Base-by-base conservation (phyloP, 1,140 invertebrate genomes). In the Polyergus mexicanus region DNA sequence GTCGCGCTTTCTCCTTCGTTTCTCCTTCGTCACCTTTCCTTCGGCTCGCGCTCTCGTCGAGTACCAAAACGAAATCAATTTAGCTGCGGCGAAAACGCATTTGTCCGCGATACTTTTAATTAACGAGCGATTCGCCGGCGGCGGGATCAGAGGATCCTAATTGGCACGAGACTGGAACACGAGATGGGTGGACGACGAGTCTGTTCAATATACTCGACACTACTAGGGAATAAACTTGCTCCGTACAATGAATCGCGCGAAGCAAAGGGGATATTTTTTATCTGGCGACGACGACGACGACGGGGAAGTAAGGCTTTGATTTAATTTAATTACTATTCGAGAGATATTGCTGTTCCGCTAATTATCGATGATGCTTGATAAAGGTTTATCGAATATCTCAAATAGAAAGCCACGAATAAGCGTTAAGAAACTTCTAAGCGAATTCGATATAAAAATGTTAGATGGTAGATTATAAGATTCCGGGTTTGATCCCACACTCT, bases 81-180 rank as follows among this genome's bases (percentile, higher is more conserved):
- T 86, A 68, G n/a, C 51, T 38, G 63, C 54, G 41, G 76, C 71
- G 71, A 83, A 88, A 88, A 88, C 76, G 77, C 62, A 88, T 76
- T 88, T 86, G 54, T 68, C 63, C 84, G 63, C 76, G 71, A 86
- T 88, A 88, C 71, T 87, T 86, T 88, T 88, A 88, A 88, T 88
- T 86, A 88, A 86, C 86, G 84, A 69, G 25, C 41, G n/a, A 28
- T 44, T 11, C 47, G 28, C 35, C 13, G 2, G 28, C 65, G 60
- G 35, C 41, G 28, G 76, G 68, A 86, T 86, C 58, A 56, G 72
- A 62, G 32, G 74, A 72, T 77, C 25, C 84, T 88, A 86, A 88
- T 88, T 88, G 84, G 85, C 68, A 69, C 68, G 56, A 71, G 83
- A 71, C 47, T 51, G 56, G 74, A 72, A 83, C 71, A 65, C 47